A percentile compares a stretch with the other conserved stretches of the same genome.
phyloP scores from a whole-genome alignment of 2,113 vertebrate species.

The Ptilorrhoa leucosticta region DNA sequence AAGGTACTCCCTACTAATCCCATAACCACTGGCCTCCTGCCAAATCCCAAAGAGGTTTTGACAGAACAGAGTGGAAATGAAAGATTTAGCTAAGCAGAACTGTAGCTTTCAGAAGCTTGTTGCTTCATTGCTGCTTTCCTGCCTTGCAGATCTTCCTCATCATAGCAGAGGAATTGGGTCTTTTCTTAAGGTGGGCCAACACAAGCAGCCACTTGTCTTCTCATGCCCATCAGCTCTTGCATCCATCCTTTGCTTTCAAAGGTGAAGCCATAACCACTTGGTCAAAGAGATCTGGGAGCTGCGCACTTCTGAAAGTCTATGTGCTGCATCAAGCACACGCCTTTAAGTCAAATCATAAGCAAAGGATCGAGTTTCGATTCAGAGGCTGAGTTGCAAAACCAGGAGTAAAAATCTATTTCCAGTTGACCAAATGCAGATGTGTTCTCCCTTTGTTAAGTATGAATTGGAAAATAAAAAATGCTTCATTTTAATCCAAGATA shows the following conservation, averaged over 20 bases:
- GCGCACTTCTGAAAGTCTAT: background rate
- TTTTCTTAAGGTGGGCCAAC: background rate
- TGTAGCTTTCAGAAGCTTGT: background rate
- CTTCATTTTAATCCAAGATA: background rate
- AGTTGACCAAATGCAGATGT: background rate
- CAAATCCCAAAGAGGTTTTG: background rate
- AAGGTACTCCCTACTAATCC: background rate
- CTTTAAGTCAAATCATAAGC: background rate
- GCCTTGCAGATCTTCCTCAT: background rate
- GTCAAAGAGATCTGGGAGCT: background rate
- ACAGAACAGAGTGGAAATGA: background rate
- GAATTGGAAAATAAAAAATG: background rate
- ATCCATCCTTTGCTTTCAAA: background rate
- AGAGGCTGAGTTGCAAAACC: background rate
- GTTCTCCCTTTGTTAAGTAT: accelerated
- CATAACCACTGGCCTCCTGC: background rate
- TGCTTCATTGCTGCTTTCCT: background rate
- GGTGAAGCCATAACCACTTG: background rate
- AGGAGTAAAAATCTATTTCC: background rate
- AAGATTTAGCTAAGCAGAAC: background rate
- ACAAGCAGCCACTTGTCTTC: background rate
- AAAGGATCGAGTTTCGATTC: background rate
- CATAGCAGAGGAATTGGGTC: accelerated
- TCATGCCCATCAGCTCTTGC: background rate
- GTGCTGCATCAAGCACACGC: background rate